Conservation (phyloP, 2,797 vertebrate species). For the Potorous gilbertii region DNA sequence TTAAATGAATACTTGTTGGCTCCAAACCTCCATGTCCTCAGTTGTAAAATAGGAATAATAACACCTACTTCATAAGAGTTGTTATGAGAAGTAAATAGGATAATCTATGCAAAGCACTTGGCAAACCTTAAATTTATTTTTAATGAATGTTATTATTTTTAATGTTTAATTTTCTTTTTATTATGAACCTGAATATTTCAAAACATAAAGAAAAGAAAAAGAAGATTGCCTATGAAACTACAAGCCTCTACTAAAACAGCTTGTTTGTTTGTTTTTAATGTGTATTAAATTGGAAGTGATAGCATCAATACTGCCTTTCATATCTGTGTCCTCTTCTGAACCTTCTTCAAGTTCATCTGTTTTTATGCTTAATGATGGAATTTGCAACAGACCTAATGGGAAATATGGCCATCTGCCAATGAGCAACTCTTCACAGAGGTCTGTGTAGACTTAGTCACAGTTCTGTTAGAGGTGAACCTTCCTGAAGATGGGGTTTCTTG, state of each 20-base stretch:
- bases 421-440: not conserved
- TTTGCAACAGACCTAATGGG: not conserved
- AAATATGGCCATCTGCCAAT: not conserved
- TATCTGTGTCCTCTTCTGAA: not conserved
- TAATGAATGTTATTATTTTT: not conserved
- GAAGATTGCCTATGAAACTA: not conserved
- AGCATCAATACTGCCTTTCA: not conserved
- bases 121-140: not conserved
- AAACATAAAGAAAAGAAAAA: not conserved
- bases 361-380: not conserved
- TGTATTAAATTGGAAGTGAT: not conserved
- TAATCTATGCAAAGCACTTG: not conserved
- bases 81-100: not conserved
- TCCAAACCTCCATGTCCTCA: not conserved
- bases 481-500: not conserved
- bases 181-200: not conserved
- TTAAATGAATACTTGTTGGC: not conserved
- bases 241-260: not conserved
- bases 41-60: not conserved
- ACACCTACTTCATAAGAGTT: not conserved
- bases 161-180: not conserved
- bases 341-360: not conserved
- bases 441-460: not conserved
- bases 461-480: not conserved
- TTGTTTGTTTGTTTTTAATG: not conserved